Percentiles rank a stretch among this genome's conserved stretches.
Conservation (phyloP, 2,797 vertebrate species). For the Picus viridis region DNA sequence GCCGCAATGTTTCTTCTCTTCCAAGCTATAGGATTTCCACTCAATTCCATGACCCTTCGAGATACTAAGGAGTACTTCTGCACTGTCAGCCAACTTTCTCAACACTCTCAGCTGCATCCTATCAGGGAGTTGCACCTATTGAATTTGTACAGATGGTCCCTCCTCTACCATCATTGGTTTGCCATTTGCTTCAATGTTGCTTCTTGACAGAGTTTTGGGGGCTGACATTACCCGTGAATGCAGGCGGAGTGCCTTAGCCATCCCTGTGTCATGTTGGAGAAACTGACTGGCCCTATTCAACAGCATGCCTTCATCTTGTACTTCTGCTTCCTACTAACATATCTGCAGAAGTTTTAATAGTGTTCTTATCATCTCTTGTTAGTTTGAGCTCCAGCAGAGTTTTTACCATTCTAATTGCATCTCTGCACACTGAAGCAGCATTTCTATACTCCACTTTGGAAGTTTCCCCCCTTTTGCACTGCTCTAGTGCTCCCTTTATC, state of each 20-base stretch:
- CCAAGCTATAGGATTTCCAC: background rate
- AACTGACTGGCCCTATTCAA: background rate
- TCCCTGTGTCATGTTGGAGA: background rate
- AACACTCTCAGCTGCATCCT: background rate
- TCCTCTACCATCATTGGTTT: background rate
- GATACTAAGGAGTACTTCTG: background rate
- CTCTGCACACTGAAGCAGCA: background rate
- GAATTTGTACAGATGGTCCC: background rate
- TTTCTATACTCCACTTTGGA: background rate
- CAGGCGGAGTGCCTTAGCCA: background rate
- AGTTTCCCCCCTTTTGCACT: background rate
- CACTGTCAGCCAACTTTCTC: background rate
- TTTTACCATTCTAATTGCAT: background rate
- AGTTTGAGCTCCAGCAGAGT: background rate
- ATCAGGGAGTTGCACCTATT: background rate
- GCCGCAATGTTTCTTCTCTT: background rate
- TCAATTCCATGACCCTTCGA: background rate
- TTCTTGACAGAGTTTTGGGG: background rate
- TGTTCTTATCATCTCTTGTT: background rate
- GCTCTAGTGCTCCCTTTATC: background rate
- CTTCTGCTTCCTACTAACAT: background rate
- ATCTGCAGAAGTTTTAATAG: background rate
- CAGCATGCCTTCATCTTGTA: background rate
- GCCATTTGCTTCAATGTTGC: rapidly evolving
- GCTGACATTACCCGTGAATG: background rate